These are phyloP conservation scores for Lepisosteus oculatus DNA, from an alignment of 2,113 vertebrate species.

Conservation along the genomic window DNA sequence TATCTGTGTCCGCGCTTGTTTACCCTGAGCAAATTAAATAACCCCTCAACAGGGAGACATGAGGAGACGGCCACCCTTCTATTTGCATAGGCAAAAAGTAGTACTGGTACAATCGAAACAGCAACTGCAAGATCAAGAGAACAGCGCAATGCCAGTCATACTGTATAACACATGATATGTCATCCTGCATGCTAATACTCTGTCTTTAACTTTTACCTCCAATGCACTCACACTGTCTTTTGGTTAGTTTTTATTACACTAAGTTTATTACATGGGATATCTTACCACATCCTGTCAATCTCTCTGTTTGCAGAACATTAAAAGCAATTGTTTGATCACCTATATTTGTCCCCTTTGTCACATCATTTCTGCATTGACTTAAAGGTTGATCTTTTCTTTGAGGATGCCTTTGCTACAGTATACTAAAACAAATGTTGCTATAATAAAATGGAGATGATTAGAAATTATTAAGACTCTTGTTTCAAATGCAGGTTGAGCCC, in stretches of 20 bases:
- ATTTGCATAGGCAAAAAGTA: not conserved
- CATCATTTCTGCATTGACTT: not conserved
- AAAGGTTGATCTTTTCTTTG: not conserved
- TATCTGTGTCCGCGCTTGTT: no score
- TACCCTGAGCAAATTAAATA: no score
- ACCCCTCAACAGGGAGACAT: no score
- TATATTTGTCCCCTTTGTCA: constrained; percentile 1
- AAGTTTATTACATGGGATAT: constrained; percentile 37
- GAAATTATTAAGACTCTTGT: no score
- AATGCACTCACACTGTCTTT: constrained; percentile 8
- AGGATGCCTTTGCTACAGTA: not conserved
- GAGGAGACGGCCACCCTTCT: no score
- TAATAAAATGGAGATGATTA: no score
- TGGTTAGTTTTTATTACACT: constrained; percentile 31
- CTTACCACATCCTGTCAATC: constrained; percentile 58
- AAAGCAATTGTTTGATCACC: constrained; percentile 44
- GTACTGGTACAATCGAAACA: not conserved
- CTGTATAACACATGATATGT: constrained; percentile 3
- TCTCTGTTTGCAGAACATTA: constrained; percentile 58
- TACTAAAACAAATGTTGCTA: no score
- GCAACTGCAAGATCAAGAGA: not conserved
- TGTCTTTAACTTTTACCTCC: constrained; percentile 4
- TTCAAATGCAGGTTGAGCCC: no score
- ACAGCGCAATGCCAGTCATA: not conserved
- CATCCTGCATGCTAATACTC: constrained; percentile 5